These are phyloP conservation scores for Hedychridium roseum DNA, from an alignment of 2,888 invertebrate genomes.

Conservation along the genomic window DNA sequence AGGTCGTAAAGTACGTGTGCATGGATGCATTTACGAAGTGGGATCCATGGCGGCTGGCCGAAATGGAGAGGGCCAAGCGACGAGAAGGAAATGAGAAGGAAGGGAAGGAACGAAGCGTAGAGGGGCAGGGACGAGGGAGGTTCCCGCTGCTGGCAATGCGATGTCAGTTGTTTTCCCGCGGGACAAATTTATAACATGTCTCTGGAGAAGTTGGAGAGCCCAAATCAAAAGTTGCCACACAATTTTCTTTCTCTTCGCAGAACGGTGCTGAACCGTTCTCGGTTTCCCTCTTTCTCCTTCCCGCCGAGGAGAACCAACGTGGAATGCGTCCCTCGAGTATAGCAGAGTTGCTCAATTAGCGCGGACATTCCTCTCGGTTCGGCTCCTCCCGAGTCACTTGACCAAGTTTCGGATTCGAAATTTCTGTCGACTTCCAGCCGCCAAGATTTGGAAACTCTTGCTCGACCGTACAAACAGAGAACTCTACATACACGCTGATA, in stretches of 20 bases:
- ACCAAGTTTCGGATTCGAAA: constrained; percentile 26
- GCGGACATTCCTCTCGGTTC: constrained; percentile 25
- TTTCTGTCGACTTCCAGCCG: constrained; percentile 8
- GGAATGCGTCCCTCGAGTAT: constrained; percentile 5
- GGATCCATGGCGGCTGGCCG: constrained; percentile 14
- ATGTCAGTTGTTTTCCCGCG: constrained; percentile 45
- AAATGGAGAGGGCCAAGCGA: neutral
- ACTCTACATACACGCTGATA: no score
- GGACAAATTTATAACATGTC: constrained; percentile 46
- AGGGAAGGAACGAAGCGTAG: neutral
- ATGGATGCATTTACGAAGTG: constrained; percentile 51
- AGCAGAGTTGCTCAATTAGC: constrained; percentile 37
- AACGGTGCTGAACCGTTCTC: no score
- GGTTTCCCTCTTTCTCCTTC: constrained; percentile 13
- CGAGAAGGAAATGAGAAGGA: constrained; percentile 1
- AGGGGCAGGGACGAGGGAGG: neutral
- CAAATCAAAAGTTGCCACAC: constrained; percentile 28
- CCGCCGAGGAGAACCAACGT: constrained; percentile 6
- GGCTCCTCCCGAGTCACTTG: constrained; percentile 19
- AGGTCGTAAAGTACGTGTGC: constrained; percentile 55
- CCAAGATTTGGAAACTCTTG: constrained; percentile 4
- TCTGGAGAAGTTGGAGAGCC: constrained; percentile 28
- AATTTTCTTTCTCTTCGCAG: no score
- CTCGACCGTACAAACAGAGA: no score
- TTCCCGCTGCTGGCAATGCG: constrained; percentile 18